Conservation (phyloP, 2,797 vertebrate genomes). For the Danio aesculapii region DNA sequence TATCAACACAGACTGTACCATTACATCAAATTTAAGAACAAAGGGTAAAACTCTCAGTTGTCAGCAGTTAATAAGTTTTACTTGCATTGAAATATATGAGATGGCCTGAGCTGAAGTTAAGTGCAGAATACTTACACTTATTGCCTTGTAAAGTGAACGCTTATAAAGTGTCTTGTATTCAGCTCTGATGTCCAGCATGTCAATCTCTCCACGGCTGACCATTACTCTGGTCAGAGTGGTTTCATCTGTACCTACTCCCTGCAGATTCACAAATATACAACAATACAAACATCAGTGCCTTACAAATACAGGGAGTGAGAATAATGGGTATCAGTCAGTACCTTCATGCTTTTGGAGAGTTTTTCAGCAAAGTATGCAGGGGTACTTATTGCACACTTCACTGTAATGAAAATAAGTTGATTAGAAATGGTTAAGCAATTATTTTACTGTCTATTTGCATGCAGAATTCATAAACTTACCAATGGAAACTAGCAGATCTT, state of each 20-base stretch:
- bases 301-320: neutral
- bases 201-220: constrained; percentile 85
- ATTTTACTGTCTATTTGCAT: neutral
- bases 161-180: constrained; percentile 81
- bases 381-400: constrained; percentile 78
- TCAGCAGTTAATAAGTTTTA: neutral
- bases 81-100: neutral
- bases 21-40: neutral
- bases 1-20: neutral
- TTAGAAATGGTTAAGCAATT: neutral
- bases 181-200: constrained; percentile 83
- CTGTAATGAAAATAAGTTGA: constrained; percentile 63
- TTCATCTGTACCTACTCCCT: constrained; percentile 84
- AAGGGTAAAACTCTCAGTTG: neutral
- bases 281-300: neutral
- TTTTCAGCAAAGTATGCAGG: constrained; percentile 82
- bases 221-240: constrained; percentile 79
- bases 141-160: constrained; percentile 75
- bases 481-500: constrained; percentile 82
- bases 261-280: constrained; percentile 23
- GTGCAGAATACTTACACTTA: constrained; percentile 74
- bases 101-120: neutral
- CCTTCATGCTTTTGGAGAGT: constrained; percentile 81
- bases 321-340: constrained; percentile 49
- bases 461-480: constrained; percentile 68